Evolutionary conservation across 2,113 vertebrate genomes (phyloP).

Genomic region (Spea multiplicata): DNA sequence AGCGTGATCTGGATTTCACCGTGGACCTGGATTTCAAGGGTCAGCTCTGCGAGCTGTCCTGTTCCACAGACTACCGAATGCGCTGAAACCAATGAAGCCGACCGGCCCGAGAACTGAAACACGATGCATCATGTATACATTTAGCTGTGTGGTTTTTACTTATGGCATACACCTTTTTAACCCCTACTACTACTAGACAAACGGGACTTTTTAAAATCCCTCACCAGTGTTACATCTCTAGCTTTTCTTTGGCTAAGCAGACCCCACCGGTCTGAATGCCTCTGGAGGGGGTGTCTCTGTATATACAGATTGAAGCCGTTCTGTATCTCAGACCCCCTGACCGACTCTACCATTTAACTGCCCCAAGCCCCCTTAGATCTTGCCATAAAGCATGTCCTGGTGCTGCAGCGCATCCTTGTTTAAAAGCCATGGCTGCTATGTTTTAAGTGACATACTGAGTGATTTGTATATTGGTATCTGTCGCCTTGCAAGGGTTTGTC

Average conservation of each 20-base stretch:
- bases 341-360: no score
- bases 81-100: slow-evolving; percentile 59
- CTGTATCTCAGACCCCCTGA: background rate
- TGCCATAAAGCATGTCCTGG: background rate
- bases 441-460: no score
- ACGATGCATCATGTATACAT: slow-evolving; percentile 35
- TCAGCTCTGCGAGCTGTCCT: slow-evolving; percentile 86
- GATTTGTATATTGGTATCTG: no score
- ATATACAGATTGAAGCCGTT: background rate
- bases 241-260: background rate
- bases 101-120: slow-evolving; percentile 19
- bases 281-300: background rate
- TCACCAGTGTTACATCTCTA: slow-evolving; percentile 6
- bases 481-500: no score
- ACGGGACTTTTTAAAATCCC: slow-evolving; percentile 9
- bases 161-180: slow-evolving; percentile 32
- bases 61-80: slow-evolving; percentile 90
- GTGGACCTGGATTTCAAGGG: slow-evolving; percentile 92
- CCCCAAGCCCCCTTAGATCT: no score
- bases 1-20: slow-evolving; percentile 92
- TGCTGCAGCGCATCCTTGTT: background rate
- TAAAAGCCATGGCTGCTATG: no score
- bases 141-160: slow-evolving; percentile 47
- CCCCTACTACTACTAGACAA: slow-evolving; percentile 16
- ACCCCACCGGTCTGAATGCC: slow-evolving; percentile 10